Percentiles rank a stretch among this genome's conserved stretches.
phyloP scores from a whole-genome alignment of 2,888 invertebrate species.

The Archips xylosteana region DNA sequence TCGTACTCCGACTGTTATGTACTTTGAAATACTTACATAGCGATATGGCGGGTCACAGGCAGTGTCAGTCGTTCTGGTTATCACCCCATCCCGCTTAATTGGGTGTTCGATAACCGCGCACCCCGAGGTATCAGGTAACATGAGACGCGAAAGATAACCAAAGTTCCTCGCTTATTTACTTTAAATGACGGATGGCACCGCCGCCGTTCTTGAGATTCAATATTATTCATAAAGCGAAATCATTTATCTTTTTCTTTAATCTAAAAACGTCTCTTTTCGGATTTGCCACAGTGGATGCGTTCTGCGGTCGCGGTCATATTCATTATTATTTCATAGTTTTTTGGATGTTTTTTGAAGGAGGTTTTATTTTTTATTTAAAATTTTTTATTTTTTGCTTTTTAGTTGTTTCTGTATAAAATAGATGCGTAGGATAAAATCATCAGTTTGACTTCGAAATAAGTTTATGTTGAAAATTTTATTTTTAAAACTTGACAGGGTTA shows the following conservation, averaged over 20 bases:
- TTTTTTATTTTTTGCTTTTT: too few species aligned
- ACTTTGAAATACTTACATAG: neutral
- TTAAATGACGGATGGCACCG: constrained; percentile 8
- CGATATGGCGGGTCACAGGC: neutral
- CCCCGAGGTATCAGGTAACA: constrained; percentile 17
- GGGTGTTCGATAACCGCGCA: constrained; percentile 29
- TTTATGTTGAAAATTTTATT: too few species aligned
- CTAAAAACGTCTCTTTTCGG: neutral
- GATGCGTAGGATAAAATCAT: too few species aligned
- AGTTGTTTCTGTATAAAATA: too few species aligned
- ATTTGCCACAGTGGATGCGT: too few species aligned
- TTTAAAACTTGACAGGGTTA: too few species aligned
- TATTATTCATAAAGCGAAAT: neutral
- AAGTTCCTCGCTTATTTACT: neutral
- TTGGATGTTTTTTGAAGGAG: too few species aligned
- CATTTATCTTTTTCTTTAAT: neutral
- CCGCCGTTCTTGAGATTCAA: neutral
- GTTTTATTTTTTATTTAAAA: too few species aligned
- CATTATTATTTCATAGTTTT: too few species aligned
- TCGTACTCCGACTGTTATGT: neutral
- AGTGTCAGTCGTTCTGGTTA: constrained; percentile 16
- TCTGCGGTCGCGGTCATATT: too few species aligned
- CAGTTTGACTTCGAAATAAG: too few species aligned
- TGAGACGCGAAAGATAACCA: constrained; percentile 13
- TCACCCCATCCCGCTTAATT: constrained; percentile 33